A percentile compares a stretch with the other conserved stretches of the same genome.
Conservation (phyloP, 2,797 vertebrate species). For the Myotis vivesi region DNA sequence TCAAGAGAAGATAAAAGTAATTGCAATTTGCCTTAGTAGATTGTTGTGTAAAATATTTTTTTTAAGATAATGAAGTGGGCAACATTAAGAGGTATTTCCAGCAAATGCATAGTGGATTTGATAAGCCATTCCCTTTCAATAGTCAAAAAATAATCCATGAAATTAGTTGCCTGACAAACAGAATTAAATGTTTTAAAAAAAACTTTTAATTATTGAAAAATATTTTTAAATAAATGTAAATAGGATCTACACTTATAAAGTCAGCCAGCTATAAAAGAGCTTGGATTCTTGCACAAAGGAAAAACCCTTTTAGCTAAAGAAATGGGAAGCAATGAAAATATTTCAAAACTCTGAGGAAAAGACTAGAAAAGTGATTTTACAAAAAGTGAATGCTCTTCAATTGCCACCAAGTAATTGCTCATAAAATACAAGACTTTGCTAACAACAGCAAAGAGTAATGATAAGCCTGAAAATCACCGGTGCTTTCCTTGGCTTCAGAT, state of each 20-base stretch:
- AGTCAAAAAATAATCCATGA: neutral
- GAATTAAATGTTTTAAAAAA: neutral
- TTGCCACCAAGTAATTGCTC: constrained; percentile 1
- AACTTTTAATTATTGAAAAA: neutral
- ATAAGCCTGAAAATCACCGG: constrained; percentile 32
- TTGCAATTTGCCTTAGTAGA: neutral
- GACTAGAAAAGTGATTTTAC: neutral
- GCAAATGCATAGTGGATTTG: neutral
- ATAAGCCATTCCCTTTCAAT: neutral
- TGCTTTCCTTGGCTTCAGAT: constrained; percentile 2
- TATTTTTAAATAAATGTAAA: neutral
- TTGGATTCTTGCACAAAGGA: constrained; percentile 17
- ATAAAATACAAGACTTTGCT: constrained; percentile 39
- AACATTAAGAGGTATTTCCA: neutral
- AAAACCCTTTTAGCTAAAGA: neutral
- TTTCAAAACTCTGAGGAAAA: constrained; percentile 25
- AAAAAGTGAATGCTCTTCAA: neutral
- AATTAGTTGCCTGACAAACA: neutral
- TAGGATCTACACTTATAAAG: neutral
- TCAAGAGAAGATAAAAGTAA: neutral
- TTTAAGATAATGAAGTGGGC: neutral
- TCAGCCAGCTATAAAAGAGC: neutral
- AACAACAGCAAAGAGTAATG: constrained; percentile 22
- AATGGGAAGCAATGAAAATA: neutral
- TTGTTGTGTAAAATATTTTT: neutral